phyloP scores from a whole-genome alignment of 2,113 vertebrate species.

The Sminthopsis crassicaudata region DNA sequence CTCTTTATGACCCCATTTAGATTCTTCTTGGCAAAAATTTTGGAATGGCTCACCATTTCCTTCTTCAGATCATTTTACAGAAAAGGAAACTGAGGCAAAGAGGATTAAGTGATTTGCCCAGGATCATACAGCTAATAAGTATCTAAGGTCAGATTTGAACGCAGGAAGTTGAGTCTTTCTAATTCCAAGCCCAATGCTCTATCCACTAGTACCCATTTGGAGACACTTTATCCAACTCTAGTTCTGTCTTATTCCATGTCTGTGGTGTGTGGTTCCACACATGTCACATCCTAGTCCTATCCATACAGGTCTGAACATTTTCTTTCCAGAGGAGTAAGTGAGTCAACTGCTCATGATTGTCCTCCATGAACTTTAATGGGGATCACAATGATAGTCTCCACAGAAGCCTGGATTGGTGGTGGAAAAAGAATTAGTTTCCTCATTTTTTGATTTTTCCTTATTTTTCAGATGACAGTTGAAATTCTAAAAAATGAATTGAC shows the following conservation, averaged over 20 bases:
- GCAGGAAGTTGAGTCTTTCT: too few species aligned
- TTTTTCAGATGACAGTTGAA: neutral
- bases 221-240: neutral
- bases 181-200: too few species aligned
- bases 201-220: too few species aligned
- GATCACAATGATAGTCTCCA: neutral
- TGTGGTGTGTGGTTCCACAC: neutral
- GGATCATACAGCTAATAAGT: too few species aligned
- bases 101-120: too few species aligned
- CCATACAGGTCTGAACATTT: neutral
- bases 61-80: too few species aligned
- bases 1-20: too few species aligned
- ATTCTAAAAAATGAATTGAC: neutral
- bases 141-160: too few species aligned
- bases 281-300: neutral
- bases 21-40: too few species aligned
- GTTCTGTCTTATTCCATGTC: neutral
- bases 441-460: neutral
- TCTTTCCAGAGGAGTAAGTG: neutral
- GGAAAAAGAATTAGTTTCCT: neutral
- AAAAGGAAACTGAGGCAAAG: too few species aligned
- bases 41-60: too few species aligned
- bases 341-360: neutral
- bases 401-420: neutral
- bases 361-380: neutral